Base-by-base conservation (phyloP, 2,888 invertebrate species). In the Polyploca ridens region DNA sequence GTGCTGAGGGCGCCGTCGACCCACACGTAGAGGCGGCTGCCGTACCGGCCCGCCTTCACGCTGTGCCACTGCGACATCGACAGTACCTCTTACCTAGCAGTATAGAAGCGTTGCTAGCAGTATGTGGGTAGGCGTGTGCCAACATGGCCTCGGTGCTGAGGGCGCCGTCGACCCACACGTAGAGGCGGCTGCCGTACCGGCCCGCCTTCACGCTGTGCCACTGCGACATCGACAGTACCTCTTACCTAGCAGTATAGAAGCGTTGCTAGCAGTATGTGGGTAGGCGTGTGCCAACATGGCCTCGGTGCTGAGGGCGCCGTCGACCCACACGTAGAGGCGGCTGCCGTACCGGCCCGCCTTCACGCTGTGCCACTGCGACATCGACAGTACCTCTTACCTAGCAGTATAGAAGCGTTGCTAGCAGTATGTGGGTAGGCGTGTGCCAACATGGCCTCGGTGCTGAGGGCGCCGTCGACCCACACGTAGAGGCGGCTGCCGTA, bases 141-240 rank as follows among this genome's bases (percentile, higher is more conserved):
- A 95, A 90, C 82, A 97, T 88, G 1, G 95, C 83, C 33, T 94
- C 96, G 0, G 96, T 96, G 63, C 95, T 96, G 46, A 96, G 95
- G 14, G 96, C 94, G 35, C 96, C 96, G 85, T 97, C 97, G 16
- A 96, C 96, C 94, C 96, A 96, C 61, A 97, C 91, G 66, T 96
- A 97, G 0, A 96, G 88, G 75, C 96, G 95, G 78, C 96, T 94
- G 62, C 97, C 97, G 79, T 96, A 96, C 69, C 96, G 95, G 6
- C 96, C 96, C 74, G 96, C 95, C 81, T 96, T 95, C 66, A 97
- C 95, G 77, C 94, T 94, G 86, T 97, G 96, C 97, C 97, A 97
- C 74, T 95, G 95, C 0, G 95, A 95, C 79, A 96, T 94, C 0
- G 96, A 95, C 60, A 97, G 81, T 66, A 97, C 95, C 69, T 8